Evolutionary conservation across 2,113 vertebrate species (phyloP).

Genomic region (Rhinolophus ferrumequinum): DNA sequence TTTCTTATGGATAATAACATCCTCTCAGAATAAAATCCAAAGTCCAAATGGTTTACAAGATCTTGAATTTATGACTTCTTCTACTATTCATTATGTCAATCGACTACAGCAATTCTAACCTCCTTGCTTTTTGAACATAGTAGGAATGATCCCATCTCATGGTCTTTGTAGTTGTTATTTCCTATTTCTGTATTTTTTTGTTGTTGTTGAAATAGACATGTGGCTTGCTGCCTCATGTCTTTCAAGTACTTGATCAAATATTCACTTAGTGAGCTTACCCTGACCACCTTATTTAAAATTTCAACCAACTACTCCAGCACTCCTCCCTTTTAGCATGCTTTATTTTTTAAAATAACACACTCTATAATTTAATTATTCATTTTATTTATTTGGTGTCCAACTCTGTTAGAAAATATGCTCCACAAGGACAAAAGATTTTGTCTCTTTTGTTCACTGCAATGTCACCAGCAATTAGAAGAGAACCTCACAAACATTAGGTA

Average conservation of each 20-base stretch:
- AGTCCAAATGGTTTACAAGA: not conserved
- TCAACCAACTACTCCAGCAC: not conserved
- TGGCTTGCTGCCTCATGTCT: not conserved
- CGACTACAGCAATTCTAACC: not conserved
- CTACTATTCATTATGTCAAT: not conserved
- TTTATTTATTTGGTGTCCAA: not conserved
- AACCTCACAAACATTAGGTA: not conserved
- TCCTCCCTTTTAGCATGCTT: not conserved
- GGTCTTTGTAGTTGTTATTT: not conserved
- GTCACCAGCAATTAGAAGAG: not conserved
- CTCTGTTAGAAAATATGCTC: not conserved
- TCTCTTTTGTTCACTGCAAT: not conserved
- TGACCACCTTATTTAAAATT: not conserved
- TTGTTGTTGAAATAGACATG: not conserved
- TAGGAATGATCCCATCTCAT: not conserved
- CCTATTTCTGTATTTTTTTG: not conserved
- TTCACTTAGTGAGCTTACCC: not conserved
- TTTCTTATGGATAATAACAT: not conserved
- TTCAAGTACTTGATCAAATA: not conserved
- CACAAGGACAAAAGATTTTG: not conserved
- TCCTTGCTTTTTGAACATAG: not conserved
- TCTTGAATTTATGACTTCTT: not conserved
- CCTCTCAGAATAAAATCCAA: not conserved
- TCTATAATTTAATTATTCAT: not conserved
- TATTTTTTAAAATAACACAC: not conserved